These are phyloP conservation scores for Lerema accius DNA, from an alignment of 1,140 invertebrate species.

Conservation along the genomic window DNA sequence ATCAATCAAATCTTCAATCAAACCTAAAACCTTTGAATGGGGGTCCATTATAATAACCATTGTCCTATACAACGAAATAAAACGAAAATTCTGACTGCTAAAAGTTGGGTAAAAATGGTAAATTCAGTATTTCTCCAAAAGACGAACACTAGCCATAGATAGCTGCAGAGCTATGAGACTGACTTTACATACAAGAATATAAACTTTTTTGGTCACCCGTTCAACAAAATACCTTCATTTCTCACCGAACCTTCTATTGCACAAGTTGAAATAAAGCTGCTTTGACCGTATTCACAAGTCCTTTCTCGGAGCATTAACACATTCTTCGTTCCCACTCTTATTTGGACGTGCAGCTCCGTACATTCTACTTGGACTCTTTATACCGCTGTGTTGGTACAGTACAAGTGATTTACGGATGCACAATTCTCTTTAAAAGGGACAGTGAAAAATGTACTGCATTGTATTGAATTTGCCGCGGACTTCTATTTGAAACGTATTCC, in stretches of 20 bases:
- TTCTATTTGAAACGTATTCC: slow-evolving; percentile 33
- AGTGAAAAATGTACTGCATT: slow-evolving; percentile 47
- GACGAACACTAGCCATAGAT: too few relatives aligned
- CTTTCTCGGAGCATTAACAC: slow-evolving; percentile 26
- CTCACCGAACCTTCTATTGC: not conserved
- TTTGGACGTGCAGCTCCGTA: slow-evolving; percentile 29
- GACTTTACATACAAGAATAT: too few relatives aligned
- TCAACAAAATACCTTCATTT: not conserved
- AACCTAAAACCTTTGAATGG: too few relatives aligned
- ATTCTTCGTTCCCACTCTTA: slow-evolving; percentile 14
- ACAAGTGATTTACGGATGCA: slow-evolving; percentile 49
- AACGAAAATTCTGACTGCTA: too few relatives aligned
- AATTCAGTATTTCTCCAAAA: too few relatives aligned
- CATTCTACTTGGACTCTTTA: slow-evolving; percentile 43
- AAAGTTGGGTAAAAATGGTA: too few relatives aligned
- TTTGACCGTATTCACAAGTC: not conserved
- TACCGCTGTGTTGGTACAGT: slow-evolving; percentile 41
- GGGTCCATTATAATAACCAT: too few relatives aligned
- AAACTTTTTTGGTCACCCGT: not conserved
- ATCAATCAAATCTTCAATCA: too few relatives aligned
- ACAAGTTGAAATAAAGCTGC: slow-evolving; percentile 2
- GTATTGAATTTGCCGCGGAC: slow-evolving; percentile 37
- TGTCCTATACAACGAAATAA: too few relatives aligned
- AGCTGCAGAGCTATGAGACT: too few relatives aligned
- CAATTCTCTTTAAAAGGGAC: slow-evolving; percentile 49